These are phyloP conservation scores for Ectobius pallidus DNA, from an alignment of 2,888 invertebrate genomes.

Conservation along the genomic window DNA sequence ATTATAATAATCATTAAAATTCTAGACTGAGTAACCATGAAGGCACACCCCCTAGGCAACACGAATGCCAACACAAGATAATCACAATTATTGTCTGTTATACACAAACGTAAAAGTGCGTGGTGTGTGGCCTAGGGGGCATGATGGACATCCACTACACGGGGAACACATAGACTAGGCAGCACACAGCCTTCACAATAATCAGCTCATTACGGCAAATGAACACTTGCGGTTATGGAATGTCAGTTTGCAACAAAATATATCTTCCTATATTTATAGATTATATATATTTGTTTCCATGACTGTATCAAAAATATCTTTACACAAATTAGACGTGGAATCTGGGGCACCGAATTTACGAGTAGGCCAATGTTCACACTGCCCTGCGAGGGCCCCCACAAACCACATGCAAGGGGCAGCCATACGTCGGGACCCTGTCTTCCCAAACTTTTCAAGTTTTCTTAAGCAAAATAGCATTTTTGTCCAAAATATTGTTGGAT, in stretches of 20 bases:
- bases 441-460: too few species aligned
- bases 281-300: background rate
- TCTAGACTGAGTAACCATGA: conserved; percentile 40
- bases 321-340: too few species aligned
- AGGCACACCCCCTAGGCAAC: conserved; percentile 32
- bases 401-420: too few species aligned
- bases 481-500: too few species aligned
- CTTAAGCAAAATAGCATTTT: too few species aligned
- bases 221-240: too few species aligned
- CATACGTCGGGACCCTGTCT: too few species aligned
- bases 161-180: conserved; percentile 25
- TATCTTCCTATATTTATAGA: background rate
- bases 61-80: conserved; percentile 4
- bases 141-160: conserved; percentile 38
- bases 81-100: conserved; percentile 28
- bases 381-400: too few species aligned
- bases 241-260: background rate
- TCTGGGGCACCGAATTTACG: too few species aligned
- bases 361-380: too few species aligned
- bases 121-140: conserved; percentile 37
- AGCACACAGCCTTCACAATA: conserved; percentile 49
- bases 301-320: background rate
- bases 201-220: conserved; percentile 23
- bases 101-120: conserved; percentile 26
- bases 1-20: conserved; percentile 42